Base-by-base conservation (phyloP, 2,113 vertebrate species). In the Phoenicopterus ruber region DNA sequence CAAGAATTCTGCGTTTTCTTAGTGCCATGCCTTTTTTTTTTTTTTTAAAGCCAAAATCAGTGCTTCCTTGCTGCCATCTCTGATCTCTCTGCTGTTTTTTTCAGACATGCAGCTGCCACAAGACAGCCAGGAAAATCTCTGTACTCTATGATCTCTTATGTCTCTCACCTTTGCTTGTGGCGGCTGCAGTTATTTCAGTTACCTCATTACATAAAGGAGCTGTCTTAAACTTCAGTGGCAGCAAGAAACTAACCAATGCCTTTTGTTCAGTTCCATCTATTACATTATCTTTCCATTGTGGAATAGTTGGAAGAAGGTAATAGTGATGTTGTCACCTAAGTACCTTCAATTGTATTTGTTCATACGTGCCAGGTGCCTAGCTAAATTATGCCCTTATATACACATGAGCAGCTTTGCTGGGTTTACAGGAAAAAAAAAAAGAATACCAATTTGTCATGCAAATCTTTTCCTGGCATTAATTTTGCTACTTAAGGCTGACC, bases 221-320 rank as follows among this genome's bases (percentile, higher is more conserved):
- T 65, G 11, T 69, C 57, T 87, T 85, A 34, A 84, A 32, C 76
- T 38, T 85, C 36, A 61, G 0, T 44, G 44, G 63, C 61, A 71
- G 38, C 59, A 38, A 52, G 49, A 66, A 90, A 52, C 62, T 65
- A 83, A 79, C 31, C 50, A 52, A 31, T 5, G 3, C 29, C 38
- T 71, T 88, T 74, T 89, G 42, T 78, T 91, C 52, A 28, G 15
- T 70, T 95, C 47, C 78, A 9, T n/a, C 32, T 78, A 47, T 96
- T 84, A 93, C 73, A 57, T 62, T 95, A 55, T 92, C 73, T 93
- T 94, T 95, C 92, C 90, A 49, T 63, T 67, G 38, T 61, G 52
- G 80, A 88, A 79, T 61, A 86, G 57, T 44, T 80, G 70, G 86
- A 88, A 92, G 77, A 59, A 67, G 44, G 34, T 61, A 91, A 47